These are phyloP conservation scores for Pomatostomus ruficeps DNA, from an alignment of 2,113 vertebrate species.

Conservation along the genomic window DNA sequence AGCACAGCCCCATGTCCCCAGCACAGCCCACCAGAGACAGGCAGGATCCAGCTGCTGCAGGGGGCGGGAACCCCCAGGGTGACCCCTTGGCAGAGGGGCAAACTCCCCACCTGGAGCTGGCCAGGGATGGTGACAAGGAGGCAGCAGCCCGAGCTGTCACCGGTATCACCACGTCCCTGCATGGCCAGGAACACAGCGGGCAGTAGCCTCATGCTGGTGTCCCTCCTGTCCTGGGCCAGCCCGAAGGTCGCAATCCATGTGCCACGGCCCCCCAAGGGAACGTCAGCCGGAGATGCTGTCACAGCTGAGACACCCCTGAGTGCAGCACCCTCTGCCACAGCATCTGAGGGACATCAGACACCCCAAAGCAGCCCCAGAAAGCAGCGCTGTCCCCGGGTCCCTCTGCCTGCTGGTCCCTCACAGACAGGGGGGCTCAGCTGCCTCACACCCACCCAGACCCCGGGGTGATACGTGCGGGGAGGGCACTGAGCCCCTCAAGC, in stretches of 20 bases:
- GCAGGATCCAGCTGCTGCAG: background rate
- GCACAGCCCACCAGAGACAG: background rate
- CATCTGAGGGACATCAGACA: background rate
- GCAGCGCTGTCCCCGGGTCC: background rate
- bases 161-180: background rate
- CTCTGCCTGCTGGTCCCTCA: background rate
- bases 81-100: background rate
- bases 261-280: accelerated
- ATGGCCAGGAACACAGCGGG: accelerated
- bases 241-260: accelerated
- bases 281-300: background rate
- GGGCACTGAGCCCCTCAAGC: background rate
- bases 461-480: accelerated
- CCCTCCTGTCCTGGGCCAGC: background rate
- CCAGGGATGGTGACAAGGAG: background rate
- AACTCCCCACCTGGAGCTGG: background rate
- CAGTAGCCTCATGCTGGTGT: accelerated
- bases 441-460: background rate
- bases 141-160: background rate
- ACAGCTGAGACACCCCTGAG: accelerated
- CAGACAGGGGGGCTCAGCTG: background rate
- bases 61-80: background rate
- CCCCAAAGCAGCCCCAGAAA: background rate
- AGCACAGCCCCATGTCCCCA: accelerated
- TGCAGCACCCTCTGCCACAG: accelerated